Conservation (phyloP, 1,140 invertebrate genomes). For the Apis florea region DNA sequence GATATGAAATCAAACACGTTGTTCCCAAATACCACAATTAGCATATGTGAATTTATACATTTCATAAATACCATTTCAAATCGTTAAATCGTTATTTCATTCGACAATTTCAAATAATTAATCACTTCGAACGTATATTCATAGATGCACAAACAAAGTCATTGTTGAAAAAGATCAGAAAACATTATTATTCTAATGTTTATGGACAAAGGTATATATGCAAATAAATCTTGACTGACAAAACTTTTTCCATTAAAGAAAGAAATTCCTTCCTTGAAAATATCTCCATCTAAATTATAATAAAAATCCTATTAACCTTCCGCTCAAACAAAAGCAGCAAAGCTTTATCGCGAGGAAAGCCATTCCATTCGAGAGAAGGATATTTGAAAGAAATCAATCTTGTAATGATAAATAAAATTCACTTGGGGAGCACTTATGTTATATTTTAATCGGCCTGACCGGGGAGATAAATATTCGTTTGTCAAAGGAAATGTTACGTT, state of each 20-base stretch:
- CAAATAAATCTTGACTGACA: not conserved
- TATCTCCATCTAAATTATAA: not conserved
- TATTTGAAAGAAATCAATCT: not conserved
- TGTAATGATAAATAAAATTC: not conserved
- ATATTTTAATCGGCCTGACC: not conserved
- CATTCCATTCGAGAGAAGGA: not conserved
- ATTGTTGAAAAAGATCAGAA: too few relatives aligned
- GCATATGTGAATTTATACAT: too few relatives aligned
- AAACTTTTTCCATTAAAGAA: not conserved
- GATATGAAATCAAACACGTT: too few relatives aligned
- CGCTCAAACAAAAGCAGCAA: not conserved
- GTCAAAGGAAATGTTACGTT: constrained; percentile 30
- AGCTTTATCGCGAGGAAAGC: not conserved
- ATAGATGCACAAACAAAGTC: too few relatives aligned
- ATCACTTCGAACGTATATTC: too few relatives aligned
- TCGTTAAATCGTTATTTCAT: too few relatives aligned
- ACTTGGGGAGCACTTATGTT: too few relatives aligned
- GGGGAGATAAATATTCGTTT: constrained; percentile 11
- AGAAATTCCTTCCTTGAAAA: not conserved
- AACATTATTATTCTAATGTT: too few relatives aligned
- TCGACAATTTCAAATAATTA: too few relatives aligned
- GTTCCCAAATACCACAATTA: too few relatives aligned
- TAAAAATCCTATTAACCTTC: not conserved
- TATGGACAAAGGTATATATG: too few relatives aligned
- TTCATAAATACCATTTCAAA: too few relatives aligned